Base-by-base conservation (phyloP, 2,113 vertebrate genomes). In the Paracanthobrama guichenoti region DNA sequence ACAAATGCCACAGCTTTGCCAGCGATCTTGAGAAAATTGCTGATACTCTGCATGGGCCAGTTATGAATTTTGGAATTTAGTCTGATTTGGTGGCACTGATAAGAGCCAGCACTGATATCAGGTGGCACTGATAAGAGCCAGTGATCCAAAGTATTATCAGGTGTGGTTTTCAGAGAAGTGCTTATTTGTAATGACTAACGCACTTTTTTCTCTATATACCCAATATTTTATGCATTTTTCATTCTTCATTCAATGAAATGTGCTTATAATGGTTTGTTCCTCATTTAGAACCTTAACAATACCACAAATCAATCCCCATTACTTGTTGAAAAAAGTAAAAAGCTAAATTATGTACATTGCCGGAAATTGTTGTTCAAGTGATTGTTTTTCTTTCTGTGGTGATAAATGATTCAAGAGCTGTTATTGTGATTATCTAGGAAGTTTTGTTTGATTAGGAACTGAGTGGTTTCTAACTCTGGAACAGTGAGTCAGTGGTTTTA, bases 391-490 rank as follows among this genome's bases (percentile, higher is more conserved):
- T 46, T 50, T 44, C 14, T 1, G 26, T n/a, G 46, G 50, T 26
- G 26, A 18, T 76, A 55, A 57, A 76, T 67, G 50, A 31, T 64
- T 80, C 24, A 80, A 80, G 60, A 31, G 78, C 78, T 50, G 14
- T 80, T 80, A 67, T 53, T 69, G 28, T 22, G 26, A 67, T 80
- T 80, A n/a, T 67, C 0, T 31, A 8, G 78, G 24, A 48, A 80
- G 60, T 80, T 31, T 13, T 67, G 59, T 80, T 80, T 80, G 60
- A 80, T 67, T 80, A 66, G 44, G 55, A 42, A 79, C 14, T 46
- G 35, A 79, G 24, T 66, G 42, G 59, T 28, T 79, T 79, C 55
- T 67, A 80, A 66, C 24, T 80, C 24, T 80, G 24, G 60, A 64
- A 12, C n/a, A 48, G 42, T 80, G 77, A 22, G 18, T 66, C 24